These are phyloP conservation scores for Elysia chlorotica DNA, from an alignment of 1,140 invertebrate genomes.

Conservation along the genomic window DNA sequence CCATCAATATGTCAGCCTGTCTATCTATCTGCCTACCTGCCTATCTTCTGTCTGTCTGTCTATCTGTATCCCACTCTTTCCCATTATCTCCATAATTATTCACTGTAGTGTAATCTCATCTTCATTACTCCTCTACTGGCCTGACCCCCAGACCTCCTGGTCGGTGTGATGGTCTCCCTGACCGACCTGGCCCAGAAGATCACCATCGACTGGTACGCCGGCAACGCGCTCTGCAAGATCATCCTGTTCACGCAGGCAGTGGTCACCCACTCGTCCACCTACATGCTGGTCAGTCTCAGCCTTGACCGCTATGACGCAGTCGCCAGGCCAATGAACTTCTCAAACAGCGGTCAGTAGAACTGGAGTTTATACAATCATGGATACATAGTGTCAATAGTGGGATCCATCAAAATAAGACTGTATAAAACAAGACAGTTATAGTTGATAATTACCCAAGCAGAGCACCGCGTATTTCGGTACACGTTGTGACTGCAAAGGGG, in stretches of 20 bases:
- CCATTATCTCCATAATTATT: no score
- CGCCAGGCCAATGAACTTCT: constrained; percentile 78
- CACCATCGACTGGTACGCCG: constrained; percentile 46
- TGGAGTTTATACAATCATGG: not conserved
- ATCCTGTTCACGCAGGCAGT: constrained; percentile 44
- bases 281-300: constrained; percentile 92
- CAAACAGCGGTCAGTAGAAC: constrained; percentile 39
- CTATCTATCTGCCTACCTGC: not conserved
- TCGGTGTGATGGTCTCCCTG: constrained; percentile 47
- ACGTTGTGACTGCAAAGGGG: not conserved
- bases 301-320: constrained; percentile 96
- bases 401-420: not conserved
- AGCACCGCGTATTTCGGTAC: not conserved
- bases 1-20: not conserved
- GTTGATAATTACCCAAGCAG: not conserved
- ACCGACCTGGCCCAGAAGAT: constrained; percentile 48
- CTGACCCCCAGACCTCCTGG: constrained; percentile 42
- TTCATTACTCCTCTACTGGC: not conserved
- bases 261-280: constrained; percentile 88
- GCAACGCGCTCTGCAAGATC: constrained; percentile 51
- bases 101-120: not conserved
- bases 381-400: not conserved
- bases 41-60: not conserved
- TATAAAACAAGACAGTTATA: not conserved
- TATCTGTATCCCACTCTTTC: no score